Percentiles rank a stretch among this genome's conserved stretches.
phyloP scores from a whole-genome alignment of 2,797 vertebrate genomes.

The Zalophus californianus region DNA sequence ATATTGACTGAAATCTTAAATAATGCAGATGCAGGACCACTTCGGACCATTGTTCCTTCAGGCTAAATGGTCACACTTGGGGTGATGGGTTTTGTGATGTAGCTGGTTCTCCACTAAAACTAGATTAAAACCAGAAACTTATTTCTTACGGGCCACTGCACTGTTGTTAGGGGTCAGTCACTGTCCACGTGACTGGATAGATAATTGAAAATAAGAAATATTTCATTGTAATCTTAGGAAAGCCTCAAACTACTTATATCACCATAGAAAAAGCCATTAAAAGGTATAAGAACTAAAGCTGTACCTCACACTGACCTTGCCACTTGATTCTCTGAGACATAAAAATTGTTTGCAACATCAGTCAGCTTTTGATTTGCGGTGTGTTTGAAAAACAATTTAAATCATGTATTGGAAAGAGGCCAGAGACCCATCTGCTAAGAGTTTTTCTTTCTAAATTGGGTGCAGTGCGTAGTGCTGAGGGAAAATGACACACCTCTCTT shows the following conservation, averaged over 20 bases:
- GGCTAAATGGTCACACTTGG: background rate
- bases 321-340: slow-evolving; percentile 53
- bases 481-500: slow-evolving; percentile 80
- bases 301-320: background rate
- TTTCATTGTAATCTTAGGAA: background rate
- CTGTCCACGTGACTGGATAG: background rate
- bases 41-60: background rate
- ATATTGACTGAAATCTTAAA: background rate
- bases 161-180: slow-evolving; percentile 30
- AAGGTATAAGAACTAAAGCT: background rate
- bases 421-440: slow-evolving; percentile 85
- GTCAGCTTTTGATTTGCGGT: slow-evolving; percentile 65
- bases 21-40: background rate
- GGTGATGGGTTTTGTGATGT: background rate
- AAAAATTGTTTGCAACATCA: slow-evolving; percentile 36
- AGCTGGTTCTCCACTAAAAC: slow-evolving; percentile 27
- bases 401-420: slow-evolving; percentile 80
- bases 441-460: slow-evolving; percentile 84
- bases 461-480: slow-evolving; percentile 57
- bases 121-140: slow-evolving; percentile 54
- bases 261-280: background rate
- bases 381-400: slow-evolving; percentile 64
- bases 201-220: slow-evolving; percentile 21
- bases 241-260: background rate
- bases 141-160: slow-evolving; percentile 27